Base-by-base conservation (phyloP, 2,113 vertebrate genomes). In the Acrocephalus kingi region DNA sequence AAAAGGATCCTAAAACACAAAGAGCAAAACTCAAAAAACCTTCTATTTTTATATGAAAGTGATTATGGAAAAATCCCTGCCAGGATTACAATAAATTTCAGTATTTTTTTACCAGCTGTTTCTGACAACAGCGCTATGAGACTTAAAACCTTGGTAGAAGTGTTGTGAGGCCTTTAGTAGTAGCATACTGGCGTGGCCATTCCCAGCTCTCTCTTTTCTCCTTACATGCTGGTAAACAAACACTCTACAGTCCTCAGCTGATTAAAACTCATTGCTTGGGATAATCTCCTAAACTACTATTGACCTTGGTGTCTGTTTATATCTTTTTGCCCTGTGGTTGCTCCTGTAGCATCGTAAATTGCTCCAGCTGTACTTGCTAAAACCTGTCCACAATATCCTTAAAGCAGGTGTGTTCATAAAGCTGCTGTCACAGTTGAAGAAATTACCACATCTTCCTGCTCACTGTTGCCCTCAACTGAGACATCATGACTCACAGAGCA, bases 51-150 rank as follows among this genome's bases (percentile, higher is more conserved):
- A 22, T 51, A 48, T 46, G 7, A 80, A 55, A 59, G 15, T 55
- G 22, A 5, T 61, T 78, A 69, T 64, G 55, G 37, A 48, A 63
- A 62, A 27, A 4, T 0, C 0, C 3, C 11, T 15, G 43, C 16
- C 27, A 61, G 8, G 15, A 54, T 86, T 66, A 51, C 20, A 77
- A 11, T 21, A 28, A 59, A 22, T 78, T 89, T 84, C 23, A 49
- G 16, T 2, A 15, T 5, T n/a, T 64, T 63, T 90, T 96, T 76
- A 17, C 33, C 39, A 63, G 1, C 3, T 80, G 6, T 73, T 90
- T 85, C 37, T 79, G 33, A 51, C 77, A 79, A 33, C 39, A 58
- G 15, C 17, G 46, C 11, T 48, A 9, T 15, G 35, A 75, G 41
- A 33, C 24, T 48, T 74, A 45, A 67, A 84, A 59, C 35, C 13